phyloP scores from a whole-genome alignment of 2,113 vertebrate genomes.

The Chionodraco myersi region DNA sequence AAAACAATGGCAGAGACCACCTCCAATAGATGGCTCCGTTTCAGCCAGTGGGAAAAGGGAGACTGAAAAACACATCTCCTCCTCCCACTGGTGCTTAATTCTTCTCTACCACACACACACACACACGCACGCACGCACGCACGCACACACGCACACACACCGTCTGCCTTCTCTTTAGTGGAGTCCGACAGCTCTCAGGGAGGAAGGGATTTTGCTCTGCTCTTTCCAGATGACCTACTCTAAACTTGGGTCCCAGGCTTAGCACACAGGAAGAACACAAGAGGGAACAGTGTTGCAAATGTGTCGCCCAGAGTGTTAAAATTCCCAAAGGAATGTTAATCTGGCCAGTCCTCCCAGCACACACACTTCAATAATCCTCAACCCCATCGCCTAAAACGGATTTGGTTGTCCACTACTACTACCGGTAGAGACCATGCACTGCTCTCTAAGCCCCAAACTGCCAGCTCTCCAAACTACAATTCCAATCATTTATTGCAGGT shows the following conservation, averaged over 20 bases:
- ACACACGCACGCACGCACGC: constrained; percentile 17
- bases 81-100: constrained; percentile 56
- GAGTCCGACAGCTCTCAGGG: constrained; percentile 63
- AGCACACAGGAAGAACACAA: constrained; percentile 77
- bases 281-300: constrained; percentile 84
- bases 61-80: constrained; percentile 61
- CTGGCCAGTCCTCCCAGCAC: constrained; percentile 67
- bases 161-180: constrained; percentile 34
- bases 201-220: constrained; percentile 60
- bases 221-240: constrained; percentile 83
- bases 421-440: constrained; percentile 23
- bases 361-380: constrained; percentile 78
- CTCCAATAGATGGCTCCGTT: constrained; percentile 59
- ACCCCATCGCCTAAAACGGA: constrained; percentile 64
- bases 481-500: not conserved
- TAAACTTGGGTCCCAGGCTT: constrained; percentile 76
- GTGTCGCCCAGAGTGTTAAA: constrained; percentile 88
- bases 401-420: constrained; percentile 52
- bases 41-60: constrained; percentile 68
- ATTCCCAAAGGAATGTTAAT: constrained; percentile 90
- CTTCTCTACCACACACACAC: constrained; percentile 24
- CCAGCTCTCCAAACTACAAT: constrained; percentile 13
- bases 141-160: not conserved
- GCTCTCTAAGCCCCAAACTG: constrained; percentile 1
- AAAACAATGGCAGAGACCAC: constrained; percentile 54